Evolutionary conservation across 2,888 invertebrate species (phyloP).

Genomic region (Drosophila eohydei): DNA sequence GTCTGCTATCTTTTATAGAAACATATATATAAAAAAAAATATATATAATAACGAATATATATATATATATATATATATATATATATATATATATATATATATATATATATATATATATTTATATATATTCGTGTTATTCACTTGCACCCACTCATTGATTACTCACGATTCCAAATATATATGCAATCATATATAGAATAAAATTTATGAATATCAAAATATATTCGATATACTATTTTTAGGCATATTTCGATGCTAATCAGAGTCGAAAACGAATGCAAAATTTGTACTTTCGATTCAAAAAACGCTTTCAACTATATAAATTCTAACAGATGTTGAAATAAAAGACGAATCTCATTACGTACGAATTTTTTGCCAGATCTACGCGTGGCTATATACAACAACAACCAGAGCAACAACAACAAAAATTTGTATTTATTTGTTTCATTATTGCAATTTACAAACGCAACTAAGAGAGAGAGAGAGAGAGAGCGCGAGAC

Average conservation of each 20-base stretch:
- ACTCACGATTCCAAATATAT: conserved; percentile 39
- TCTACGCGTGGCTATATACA: conserved; percentile 38
- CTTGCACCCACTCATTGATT: conserved; percentile 28
- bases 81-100: not conserved
- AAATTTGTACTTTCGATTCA: conserved; percentile 30
- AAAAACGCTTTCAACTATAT: conserved; percentile 43
- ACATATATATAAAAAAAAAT: not conserved
- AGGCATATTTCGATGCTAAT: conserved; percentile 6
- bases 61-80: not conserved
- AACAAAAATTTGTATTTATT: conserved; percentile 38
- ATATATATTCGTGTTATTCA: not conserved
- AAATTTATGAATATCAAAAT: not conserved
- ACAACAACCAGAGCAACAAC: not conserved
- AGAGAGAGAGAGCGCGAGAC: not conserved
- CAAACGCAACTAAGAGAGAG: conserved; percentile 16
- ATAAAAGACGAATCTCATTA: conserved; percentile 27
- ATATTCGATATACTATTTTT: conserved; percentile 30
- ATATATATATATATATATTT: not conserved
- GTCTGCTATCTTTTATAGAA: not conserved
- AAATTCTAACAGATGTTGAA: conserved; percentile 33
- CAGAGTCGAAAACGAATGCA: conserved; percentile 12
- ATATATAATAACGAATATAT: not conserved
- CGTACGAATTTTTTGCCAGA: conserved; percentile 48
- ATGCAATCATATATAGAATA: not conserved
- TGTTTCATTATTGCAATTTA: conserved; percentile 69